phyloP scores from a whole-genome alignment of 53 echinoderm and acorn worm genomes.

The Temnopleurus reevesii region DNA sequence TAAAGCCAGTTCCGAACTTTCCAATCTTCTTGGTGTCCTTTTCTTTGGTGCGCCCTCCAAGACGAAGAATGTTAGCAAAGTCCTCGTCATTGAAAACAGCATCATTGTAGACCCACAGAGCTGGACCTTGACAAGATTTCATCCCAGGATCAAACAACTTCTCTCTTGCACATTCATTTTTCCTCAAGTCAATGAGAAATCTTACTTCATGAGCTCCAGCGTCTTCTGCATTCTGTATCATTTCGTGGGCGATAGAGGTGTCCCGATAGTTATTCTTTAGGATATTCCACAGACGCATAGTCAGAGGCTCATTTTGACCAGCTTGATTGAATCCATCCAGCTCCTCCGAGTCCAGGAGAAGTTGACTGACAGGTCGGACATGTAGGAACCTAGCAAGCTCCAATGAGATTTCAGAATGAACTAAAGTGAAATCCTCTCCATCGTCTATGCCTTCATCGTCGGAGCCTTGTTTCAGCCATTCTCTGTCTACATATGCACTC shows the following conservation, averaged over 20 bases:
- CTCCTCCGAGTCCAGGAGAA: slow-evolving; percentile 39
- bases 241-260: slow-evolving; percentile 63
- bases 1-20: slow-evolving; percentile 90
- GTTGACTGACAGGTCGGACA: slow-evolving; percentile 46
- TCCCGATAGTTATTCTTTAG: slow-evolving; percentile 53
- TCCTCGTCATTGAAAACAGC: slow-evolving; percentile 74
- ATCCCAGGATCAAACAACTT: slow-evolving; percentile 71
- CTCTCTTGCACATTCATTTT: slow-evolving; percentile 46
- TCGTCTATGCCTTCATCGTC: neutral
- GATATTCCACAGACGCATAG: slow-evolving; percentile 64
- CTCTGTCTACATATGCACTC: slow-evolving; percentile 47
- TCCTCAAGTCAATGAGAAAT: slow-evolving; percentile 80
- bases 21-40: slow-evolving; percentile 78
- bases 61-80: slow-evolving; percentile 75
- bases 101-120: slow-evolving; percentile 89
- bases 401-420: slow-evolving; percentile 27
- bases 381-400: slow-evolving; percentile 40
- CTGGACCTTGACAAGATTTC: slow-evolving; percentile 80
- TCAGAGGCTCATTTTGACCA: slow-evolving; percentile 66
- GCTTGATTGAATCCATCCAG: slow-evolving; percentile 48
- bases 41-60: slow-evolving; percentile 76
- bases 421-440: slow-evolving; percentile 13
- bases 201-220: slow-evolving; percentile 78
- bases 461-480: slow-evolving; percentile 31
- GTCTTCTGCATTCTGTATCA: slow-evolving; percentile 97